Evolutionary conservation across 2,797 vertebrate genomes (phyloP).

Genomic region (Scyliorhinus canicula): DNA sequence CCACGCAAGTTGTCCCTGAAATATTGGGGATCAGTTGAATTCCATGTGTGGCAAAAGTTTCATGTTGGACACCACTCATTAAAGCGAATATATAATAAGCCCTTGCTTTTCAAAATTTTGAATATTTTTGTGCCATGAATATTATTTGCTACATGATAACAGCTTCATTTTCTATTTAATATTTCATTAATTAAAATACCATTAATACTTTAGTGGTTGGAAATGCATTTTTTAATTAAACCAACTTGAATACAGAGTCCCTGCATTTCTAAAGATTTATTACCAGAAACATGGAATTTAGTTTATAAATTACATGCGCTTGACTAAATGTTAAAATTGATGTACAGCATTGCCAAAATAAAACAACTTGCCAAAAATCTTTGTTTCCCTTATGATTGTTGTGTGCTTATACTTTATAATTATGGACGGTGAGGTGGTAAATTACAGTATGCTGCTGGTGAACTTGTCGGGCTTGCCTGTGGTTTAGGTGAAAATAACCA

Average conservation of each 20-base stretch:
- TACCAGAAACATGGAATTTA: slow-evolving; percentile 21
- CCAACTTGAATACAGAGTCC: slow-evolving; percentile 21
- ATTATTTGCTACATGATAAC: slow-evolving; percentile 55
- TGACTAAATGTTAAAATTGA: slow-evolving; percentile 21
- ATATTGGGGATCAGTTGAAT: slow-evolving; percentile 51
- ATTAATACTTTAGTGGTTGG: slow-evolving; percentile 60
- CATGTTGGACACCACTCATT: slow-evolving; percentile 60
- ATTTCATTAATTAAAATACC: slow-evolving; percentile 67
- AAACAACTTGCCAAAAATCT: not conserved
- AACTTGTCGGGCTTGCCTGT: not conserved
- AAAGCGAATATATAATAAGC: slow-evolving; percentile 49
- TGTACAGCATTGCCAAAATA: slow-evolving; percentile 34
- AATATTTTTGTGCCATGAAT: slow-evolving; percentile 60
- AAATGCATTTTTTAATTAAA: slow-evolving; percentile 54
- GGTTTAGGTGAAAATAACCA: not conserved
- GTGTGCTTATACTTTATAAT: not conserved
- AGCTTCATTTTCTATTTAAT: slow-evolving; percentile 65
- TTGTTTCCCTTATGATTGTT: not conserved
- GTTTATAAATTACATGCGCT: slow-evolving; percentile 16
- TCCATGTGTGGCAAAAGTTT: slow-evolving; percentile 55
- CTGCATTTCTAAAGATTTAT: slow-evolving; percentile 29
- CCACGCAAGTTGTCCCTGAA: slow-evolving; percentile 58
- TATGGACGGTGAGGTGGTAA: not conserved
- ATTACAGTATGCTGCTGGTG: not conserved
- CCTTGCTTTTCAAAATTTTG: slow-evolving; percentile 62